phyloP scores from a whole-genome alignment of 2,113 vertebrate species.

The Rallus limicola region DNA sequence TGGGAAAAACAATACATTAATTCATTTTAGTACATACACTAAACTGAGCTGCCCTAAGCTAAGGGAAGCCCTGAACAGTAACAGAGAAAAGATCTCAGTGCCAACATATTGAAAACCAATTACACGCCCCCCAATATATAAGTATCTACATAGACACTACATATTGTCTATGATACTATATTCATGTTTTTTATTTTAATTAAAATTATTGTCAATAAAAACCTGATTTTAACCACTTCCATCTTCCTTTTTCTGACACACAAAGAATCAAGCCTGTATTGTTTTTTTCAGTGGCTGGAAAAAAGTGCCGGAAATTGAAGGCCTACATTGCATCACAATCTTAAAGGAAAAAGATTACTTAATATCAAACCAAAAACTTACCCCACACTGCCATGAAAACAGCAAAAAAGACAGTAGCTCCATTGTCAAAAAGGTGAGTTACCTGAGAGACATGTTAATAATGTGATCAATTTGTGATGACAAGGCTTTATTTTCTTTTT shows the following conservation, averaged over 20 bases:
- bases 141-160: not conserved
- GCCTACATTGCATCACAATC: not conserved
- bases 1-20: not conserved
- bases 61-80: not conserved
- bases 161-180: not conserved
- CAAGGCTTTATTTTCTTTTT: not conserved
- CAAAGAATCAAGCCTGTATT: not conserved
- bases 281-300: not conserved
- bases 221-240: not conserved
- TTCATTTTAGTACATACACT: not conserved
- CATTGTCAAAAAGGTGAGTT: conserved; percentile 95
- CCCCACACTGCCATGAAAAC: conserved; percentile 99
- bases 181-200: not conserved
- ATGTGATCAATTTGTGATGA: not conserved
- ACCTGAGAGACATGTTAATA: conserved; percentile 76
- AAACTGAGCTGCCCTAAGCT: not conserved
- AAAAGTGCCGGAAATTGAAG: not conserved
- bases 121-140: not conserved
- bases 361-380: conserved; percentile 73
- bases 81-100: not conserved
- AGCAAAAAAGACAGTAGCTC: conserved; percentile 96
- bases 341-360: not conserved
- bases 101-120: not conserved
- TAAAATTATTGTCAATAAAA: not conserved
- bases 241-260: not conserved